Evolutionary conservation across 2,797 vertebrate species (phyloP), one percentile per base, ranked within the genome.

Genomic region (Acrossocheilus fasciatus): DNA sequence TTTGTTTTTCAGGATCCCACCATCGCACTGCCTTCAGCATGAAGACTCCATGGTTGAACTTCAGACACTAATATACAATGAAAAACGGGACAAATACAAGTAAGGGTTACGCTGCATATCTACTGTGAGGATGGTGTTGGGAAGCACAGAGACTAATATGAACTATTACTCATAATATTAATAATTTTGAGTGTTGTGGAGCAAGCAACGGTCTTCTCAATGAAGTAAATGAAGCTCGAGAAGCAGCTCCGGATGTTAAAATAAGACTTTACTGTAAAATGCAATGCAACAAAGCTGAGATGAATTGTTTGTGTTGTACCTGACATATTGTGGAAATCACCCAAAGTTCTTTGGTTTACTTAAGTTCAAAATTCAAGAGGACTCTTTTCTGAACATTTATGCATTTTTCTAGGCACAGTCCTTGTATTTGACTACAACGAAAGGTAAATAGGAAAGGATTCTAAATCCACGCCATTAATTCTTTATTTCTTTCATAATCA

Each of bases 1-100:
- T 12, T 1, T 81, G 12, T 88, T 2, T 34, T 57, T 43, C 87
- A 99, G 98, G 15, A 34, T 98, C 87, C 92, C 96, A 4, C 88
- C 96, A 1, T 98, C 98, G 68, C 95, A 96, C 88, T 99, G 98
- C 92, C 94, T 99, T 89, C 89, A 94, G 72, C 98, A 99, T 80
- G 96, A 97, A 76, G 95, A 94, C 0, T 94, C 90, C 0, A 6
- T 95, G 82, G 97, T 99, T 82, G 98, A 99, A n/a, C 95, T 99
- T 70, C 98, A 99, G 80, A 94, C 95, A 8, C 91, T 99, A 84
- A 72, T 91, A 52, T 91, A 84, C 88, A 94, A 54, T 66, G 92
- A 93, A 1, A 88, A 91, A 45, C 89, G 90, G 30, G 91, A 94
- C 83, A 89, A 91, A 66, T 91, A 96, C 92, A 96, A 90, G 98